phyloP scores from a whole-genome alignment of 2,113 vertebrate genomes.

The Orycteropus afer region DNA sequence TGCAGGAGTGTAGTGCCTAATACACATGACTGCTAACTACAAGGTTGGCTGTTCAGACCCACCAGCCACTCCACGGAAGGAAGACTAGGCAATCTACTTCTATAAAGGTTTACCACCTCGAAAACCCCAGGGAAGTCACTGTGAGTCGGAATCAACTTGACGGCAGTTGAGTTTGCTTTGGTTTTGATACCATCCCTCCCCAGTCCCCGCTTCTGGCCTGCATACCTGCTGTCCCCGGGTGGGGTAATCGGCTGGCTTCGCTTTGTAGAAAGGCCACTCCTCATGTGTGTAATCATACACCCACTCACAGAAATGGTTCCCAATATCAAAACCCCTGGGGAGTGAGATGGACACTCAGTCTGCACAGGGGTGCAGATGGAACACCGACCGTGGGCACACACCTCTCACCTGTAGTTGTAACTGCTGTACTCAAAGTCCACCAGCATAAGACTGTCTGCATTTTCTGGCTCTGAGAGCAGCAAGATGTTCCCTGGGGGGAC shows the following conservation, averaged over 20 bases:
- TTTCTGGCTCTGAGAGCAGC: conserved; percentile 84
- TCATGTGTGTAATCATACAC: conserved; percentile 93
- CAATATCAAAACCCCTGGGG: conserved; percentile 94
- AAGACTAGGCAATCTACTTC: no score
- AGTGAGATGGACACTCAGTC: not conserved
- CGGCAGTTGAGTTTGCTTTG: no score
- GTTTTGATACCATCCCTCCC: no score
- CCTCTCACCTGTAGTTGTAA: conserved; percentile 94
- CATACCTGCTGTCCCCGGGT: conserved; percentile 91
- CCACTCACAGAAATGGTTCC: conserved; percentile 97
- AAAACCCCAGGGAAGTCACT: no score
- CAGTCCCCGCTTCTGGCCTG: not conserved
- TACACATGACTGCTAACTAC: no score
- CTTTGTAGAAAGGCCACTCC: conserved; percentile 82
- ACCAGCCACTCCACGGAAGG: no score
- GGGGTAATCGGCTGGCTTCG: conserved; percentile 88
- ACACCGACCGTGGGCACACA: not conserved
- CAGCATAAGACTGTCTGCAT: conserved; percentile 91
- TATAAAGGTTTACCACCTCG: no score
- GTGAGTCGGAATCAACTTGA: no score
- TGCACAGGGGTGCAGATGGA: not conserved
- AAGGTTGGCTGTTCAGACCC: no score
- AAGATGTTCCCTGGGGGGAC: conserved; percentile 91
- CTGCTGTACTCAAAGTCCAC: conserved; percentile 99
- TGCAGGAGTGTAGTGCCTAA: no score